Evolutionary conservation across 2,888 invertebrate genomes (phyloP).

Genomic region (Leuctra nigra): DNA sequence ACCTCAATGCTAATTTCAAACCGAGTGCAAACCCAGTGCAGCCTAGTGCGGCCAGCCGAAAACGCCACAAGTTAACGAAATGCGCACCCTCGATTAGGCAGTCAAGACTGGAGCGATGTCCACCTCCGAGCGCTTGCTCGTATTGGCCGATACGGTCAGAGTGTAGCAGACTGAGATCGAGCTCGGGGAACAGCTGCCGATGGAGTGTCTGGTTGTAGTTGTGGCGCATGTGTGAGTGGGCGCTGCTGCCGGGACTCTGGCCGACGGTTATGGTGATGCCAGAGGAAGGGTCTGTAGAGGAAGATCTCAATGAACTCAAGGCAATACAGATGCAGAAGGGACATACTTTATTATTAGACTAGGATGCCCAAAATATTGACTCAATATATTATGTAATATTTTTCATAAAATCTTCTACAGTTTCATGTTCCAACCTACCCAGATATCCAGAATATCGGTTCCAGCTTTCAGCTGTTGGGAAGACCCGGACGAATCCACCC

Average conservation of each 20-base stretch:
- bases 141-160: constrained; percentile 42
- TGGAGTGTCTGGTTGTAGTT: constrained; percentile 74
- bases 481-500: constrained; percentile 86
- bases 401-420: constrained; percentile 23
- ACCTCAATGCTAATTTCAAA: no score
- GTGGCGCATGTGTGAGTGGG: constrained; percentile 48
- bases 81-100: background rate
- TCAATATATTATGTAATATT: no score
- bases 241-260: constrained; percentile 12
- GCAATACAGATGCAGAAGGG: no score
- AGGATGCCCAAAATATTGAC: no score
- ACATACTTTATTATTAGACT: no score
- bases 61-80: no score
- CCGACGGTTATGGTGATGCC: constrained; percentile 46
- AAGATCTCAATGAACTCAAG: no score
- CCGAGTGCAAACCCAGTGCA: no score
- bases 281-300: constrained; percentile 57
- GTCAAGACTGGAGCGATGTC: constrained; percentile 40
- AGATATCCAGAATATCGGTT: constrained; percentile 71
- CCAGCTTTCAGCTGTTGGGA: constrained; percentile 86
- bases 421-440: constrained; percentile 41
- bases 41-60: no score
- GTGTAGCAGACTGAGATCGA: constrained; percentile 32
- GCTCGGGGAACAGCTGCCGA: constrained; percentile 63
- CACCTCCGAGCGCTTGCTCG: constrained; percentile 49